phyloP scores from a whole-genome alignment of 2,113 vertebrate genomes.

The Maccullochella peelii region DNA sequence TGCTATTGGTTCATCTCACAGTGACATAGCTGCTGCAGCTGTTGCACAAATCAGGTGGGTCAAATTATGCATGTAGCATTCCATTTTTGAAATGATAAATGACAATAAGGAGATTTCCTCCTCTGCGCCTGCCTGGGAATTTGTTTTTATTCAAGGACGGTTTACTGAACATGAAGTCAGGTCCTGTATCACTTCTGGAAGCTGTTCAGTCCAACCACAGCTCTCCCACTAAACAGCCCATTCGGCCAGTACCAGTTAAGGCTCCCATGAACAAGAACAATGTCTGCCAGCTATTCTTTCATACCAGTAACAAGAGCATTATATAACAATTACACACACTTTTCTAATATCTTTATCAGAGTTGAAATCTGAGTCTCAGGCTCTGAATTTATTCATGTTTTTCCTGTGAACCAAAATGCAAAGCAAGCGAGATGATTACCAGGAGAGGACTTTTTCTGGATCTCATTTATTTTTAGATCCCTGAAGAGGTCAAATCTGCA shows the following conservation, averaged over 20 bases:
- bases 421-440: background rate
- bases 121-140: background rate
- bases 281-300: conserved; percentile 15
- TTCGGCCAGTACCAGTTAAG: background rate
- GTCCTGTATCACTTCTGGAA: conserved; percentile 43
- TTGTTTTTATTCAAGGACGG: background rate
- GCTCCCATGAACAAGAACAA: conserved; percentile 19
- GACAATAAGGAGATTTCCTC: background rate
- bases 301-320: background rate
- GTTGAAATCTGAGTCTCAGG: conserved; percentile 3
- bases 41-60: conserved; percentile 14
- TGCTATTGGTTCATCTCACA: conserved; percentile 57
- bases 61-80: background rate
- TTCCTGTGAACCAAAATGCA: conserved; percentile 7
- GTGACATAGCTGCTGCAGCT: conserved; percentile 71
- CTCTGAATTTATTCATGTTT: conserved; percentile 7
- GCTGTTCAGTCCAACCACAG: conserved; percentile 9
- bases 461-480: too few relatives aligned
- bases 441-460: background rate
- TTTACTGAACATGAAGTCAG: background rate
- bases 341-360: conserved; percentile 24
- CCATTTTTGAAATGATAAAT: conserved; percentile 2
- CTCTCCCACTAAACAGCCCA: conserved; percentile 31
- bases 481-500: too few relatives aligned
- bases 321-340: conserved; percentile 1